Percentiles rank a stretch among this genome's conserved stretches.
phyloP scores from a whole-genome alignment of 2,888 invertebrate genomes.

The Nomada fucata region DNA sequence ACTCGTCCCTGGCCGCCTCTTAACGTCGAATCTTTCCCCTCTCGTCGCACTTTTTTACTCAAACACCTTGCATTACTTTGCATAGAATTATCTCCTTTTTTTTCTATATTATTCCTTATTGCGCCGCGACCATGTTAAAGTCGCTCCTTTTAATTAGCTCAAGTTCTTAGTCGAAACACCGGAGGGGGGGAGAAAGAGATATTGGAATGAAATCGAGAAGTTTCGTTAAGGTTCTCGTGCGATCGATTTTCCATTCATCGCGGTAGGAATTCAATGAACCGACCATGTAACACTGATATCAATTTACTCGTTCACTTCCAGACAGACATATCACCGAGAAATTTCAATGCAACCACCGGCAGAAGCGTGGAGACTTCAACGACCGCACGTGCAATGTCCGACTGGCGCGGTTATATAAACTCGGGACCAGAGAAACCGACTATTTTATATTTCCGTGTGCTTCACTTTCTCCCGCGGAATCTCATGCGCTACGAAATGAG shows the following conservation, averaged over 20 bases:
- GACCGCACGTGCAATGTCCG: conserved; percentile 62
- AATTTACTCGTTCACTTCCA: conserved; percentile 16
- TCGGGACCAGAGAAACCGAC: conserved; percentile 20
- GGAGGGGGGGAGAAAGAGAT: neutral
- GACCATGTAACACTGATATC: conserved; percentile 10
- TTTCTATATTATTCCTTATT: neutral
- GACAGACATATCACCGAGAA: conserved; percentile 10
- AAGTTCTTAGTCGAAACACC: neutral
- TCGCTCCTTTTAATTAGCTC: neutral
- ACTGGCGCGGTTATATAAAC: conserved; percentile 55
- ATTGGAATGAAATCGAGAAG: neutral
- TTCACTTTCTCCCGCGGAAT: conserved; percentile 58
- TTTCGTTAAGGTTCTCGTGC: neutral
- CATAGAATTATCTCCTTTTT: neutral
- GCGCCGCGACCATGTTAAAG: neutral
- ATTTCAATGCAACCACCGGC: conserved; percentile 42
- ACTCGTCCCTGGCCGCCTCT: conserved; percentile 19
- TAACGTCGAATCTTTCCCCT: conserved; percentile 25
- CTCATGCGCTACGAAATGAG: conserved; percentile 19
- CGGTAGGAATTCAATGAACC: neutral
- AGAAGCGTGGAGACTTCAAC: conserved; percentile 59
- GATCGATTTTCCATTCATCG: neutral
- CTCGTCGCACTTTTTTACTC: conserved; percentile 32
- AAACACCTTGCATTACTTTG: conserved; percentile 28
- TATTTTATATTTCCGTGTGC: conserved; percentile 48